Percentiles rank a stretch among this genome's conserved stretches.
Conservation (phyloP, 2,888 invertebrate species). For the Abrostola triplasia region DNA sequence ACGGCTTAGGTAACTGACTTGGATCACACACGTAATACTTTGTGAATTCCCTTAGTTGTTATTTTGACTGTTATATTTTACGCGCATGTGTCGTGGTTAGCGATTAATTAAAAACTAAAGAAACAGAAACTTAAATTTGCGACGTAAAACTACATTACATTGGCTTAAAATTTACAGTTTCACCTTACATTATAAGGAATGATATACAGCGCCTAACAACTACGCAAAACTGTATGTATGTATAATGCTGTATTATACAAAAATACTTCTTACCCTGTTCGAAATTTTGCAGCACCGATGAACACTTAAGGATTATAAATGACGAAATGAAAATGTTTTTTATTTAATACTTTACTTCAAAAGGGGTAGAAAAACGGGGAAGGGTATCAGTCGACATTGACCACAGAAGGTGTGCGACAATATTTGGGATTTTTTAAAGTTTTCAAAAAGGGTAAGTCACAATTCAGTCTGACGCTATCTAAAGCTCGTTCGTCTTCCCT, state of each 20-base stretch:
- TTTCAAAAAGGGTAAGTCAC: constrained; percentile 31
- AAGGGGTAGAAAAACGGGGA: constrained; percentile 40
- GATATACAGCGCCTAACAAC: constrained; percentile 68
- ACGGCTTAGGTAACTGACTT: constrained; percentile 9
- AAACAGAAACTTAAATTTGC: constrained; percentile 67
- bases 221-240: constrained; percentile 62
- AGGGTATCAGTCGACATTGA: constrained; percentile 52
- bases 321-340: constrained; percentile 54
- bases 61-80: background rate
- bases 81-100: constrained; percentile 37
- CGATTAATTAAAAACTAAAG: constrained; percentile 44
- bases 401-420: constrained; percentile 50
- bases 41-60: background rate
- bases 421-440: constrained; percentile 30
- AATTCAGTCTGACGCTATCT: constrained; percentile 19
- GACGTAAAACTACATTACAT: constrained; percentile 68
- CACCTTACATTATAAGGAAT: constrained; percentile 77
- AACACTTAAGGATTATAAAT: constrained; percentile 73
- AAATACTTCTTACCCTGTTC: constrained; percentile 79
- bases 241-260: constrained; percentile 69
- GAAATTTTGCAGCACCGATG: constrained; percentile 81
- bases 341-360: constrained; percentile 23
- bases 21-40: no score
- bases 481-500: constrained; percentile 35
- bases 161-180: constrained; percentile 77